These are phyloP conservation scores for Nansenia antarctica DNA, from an alignment of 2,113 vertebrate species.

Conservation along the genomic window DNA sequence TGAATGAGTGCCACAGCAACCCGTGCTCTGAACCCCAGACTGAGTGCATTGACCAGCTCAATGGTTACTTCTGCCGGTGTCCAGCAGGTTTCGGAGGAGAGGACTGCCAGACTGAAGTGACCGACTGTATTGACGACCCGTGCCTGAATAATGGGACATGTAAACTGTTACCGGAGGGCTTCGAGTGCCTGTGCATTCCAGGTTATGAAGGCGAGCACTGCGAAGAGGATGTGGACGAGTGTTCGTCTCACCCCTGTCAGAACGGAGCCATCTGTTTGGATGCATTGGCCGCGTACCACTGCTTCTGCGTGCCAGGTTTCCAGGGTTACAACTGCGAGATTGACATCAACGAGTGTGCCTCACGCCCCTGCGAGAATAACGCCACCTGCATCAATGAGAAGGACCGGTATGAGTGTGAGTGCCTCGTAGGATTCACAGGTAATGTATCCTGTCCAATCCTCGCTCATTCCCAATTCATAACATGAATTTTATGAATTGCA, in stretches of 20 bases:
- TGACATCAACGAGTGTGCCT: constrained; percentile 95
- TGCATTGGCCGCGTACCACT: constrained; percentile 74
- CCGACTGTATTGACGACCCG: constrained; percentile 76
- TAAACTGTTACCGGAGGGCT: constrained; percentile 44
- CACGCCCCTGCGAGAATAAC: constrained; percentile 87
- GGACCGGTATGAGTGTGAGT: constrained; percentile 85
- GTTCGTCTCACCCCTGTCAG: constrained; percentile 81
- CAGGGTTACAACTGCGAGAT: constrained; percentile 92
- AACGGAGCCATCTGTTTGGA: constrained; percentile 91
- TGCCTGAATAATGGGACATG: constrained; percentile 84
- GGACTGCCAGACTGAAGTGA: constrained; percentile 62
- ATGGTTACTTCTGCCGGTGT: constrained; percentile 78
- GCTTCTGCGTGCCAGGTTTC: constrained; percentile 95
- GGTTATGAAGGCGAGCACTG: constrained; percentile 79
- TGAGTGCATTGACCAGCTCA: constrained; percentile 67
- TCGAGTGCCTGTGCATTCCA: constrained; percentile 66
- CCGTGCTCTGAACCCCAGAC: constrained; percentile 69
- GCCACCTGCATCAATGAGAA: constrained; percentile 88
- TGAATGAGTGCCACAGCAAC: constrained; percentile 71
- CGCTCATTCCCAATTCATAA: background rate
- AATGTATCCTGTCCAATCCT: constrained; percentile 12
- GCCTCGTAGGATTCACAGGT: constrained; percentile 86
- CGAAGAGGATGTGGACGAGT: constrained; percentile 78
- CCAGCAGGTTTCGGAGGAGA: constrained; percentile 63
- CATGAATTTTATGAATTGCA: no score